These are phyloP conservation scores for Zaprionus africanus DNA, from an alignment of 1,140 invertebrate genomes.

Conservation along the genomic window DNA sequence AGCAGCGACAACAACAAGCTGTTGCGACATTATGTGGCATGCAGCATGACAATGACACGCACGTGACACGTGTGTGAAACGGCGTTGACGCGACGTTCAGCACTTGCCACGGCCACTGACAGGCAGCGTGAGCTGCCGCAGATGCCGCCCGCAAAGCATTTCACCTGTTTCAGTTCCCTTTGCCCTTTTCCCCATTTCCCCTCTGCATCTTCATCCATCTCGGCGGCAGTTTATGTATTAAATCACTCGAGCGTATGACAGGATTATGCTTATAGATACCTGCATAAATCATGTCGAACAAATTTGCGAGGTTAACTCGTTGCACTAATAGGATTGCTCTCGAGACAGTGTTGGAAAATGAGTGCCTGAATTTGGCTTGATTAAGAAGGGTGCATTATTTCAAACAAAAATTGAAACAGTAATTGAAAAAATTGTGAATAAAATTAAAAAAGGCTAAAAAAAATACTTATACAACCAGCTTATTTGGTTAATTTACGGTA, in stretches of 20 bases:
- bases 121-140: slow-evolving; percentile 42
- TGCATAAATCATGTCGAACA: slow-evolving; percentile 74
- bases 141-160: slow-evolving; percentile 33
- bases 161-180: not conserved
- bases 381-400: not conserved
- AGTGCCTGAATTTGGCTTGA: not conserved
- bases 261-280: slow-evolving; percentile 57
- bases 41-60: slow-evolving; percentile 46
- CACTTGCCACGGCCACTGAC: slow-evolving; percentile 58
- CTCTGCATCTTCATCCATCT: not conserved
- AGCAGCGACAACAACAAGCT: slow-evolving; percentile 31
- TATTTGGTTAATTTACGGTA: too few species aligned
- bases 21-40: slow-evolving; percentile 59
- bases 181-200: too few species aligned
- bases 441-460: not conserved
- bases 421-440: not conserved
- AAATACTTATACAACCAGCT: not conserved
- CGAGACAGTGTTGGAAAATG: not conserved
- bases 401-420: not conserved
- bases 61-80: slow-evolving; percentile 69
- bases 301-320: slow-evolving; percentile 37
- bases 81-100: slow-evolving; percentile 53
- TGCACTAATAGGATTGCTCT: slow-evolving; percentile 17
- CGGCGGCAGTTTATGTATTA: slow-evolving; percentile 68
- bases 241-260: slow-evolving; percentile 73